Base-by-base conservation (phyloP, 2,888 invertebrate genomes). In the Orthonychiurus folsomi region DNA sequence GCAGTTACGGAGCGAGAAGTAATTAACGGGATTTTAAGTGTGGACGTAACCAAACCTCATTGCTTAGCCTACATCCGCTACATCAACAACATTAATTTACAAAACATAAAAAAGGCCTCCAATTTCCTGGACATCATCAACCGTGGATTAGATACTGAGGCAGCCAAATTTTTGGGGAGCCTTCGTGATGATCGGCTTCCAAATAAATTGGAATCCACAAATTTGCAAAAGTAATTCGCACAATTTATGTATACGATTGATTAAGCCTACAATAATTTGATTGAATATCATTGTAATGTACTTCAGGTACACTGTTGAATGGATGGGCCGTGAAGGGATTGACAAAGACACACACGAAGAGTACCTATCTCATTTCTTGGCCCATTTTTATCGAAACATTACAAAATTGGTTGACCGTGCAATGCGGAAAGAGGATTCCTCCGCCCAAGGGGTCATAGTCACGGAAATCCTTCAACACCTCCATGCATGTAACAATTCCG, bases 1-100 rank as follows among this genome's bases (percentile, higher is more conserved):
- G n/a, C n/a, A n/a, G 97, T 97, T 25, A 99, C 97, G 1, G 97
- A 97, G 80, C 82, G 96, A 54, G 97, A 99, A 80, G 94, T 99
- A 0, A 94, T 95, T 72, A 93, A 95, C 74, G 97, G 97, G 0
- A 83, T 97, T 3, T 78, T 99, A 21, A 89, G 88, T 74, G 94
- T 95, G 0, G 89, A 89, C 75, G 93, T 95, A 75, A 93, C 93
- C 0, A 90, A 92, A 76, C 94, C 95, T 75, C 95, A 96, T 77
- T 93, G 94, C 74, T 80, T 97, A 53, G 94, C 94, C 0, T 97
- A 96, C 78, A 85, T 92, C 2, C 70, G 96, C 62, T 93, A 94
- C 78, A 96, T 99, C 76, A 93, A 94, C 79, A 95, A 96, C 76
- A 96, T 99, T 64, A 96, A 96, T 77, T 81, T 95, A 47, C 93